Conservation (phyloP, 2,888 invertebrate species). For the Meloe dianella region DNA sequence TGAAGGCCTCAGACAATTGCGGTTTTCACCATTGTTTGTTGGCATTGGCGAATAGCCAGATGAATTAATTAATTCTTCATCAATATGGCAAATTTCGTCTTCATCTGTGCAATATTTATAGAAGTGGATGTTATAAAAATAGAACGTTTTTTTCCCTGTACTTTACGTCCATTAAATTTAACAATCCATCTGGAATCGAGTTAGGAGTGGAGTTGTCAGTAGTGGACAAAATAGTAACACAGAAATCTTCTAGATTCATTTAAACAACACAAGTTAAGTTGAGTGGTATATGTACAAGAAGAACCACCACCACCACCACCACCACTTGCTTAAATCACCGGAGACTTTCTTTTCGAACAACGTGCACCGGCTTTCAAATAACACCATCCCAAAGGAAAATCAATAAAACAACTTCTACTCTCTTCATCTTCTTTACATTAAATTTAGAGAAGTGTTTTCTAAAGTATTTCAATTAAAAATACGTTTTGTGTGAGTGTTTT, state of each 20-base stretch:
- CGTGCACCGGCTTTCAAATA: slow-evolving; percentile 16
- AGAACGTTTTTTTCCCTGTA: too few relatives aligned
- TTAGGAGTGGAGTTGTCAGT: not conserved
- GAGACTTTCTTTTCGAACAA: slow-evolving; percentile 17
- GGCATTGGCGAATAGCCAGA: too few relatives aligned
- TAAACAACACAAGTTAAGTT: slow-evolving; percentile 15
- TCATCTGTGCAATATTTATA: too few relatives aligned
- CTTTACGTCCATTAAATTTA: not conserved
- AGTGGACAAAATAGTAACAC: not conserved
- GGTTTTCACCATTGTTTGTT: too few relatives aligned
- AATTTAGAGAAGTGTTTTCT: not conserved
- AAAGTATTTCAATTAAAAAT: not conserved
- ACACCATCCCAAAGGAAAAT: slow-evolving; percentile 11
- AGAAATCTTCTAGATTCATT: slow-evolving; percentile 6
- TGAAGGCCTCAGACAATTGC: too few relatives aligned
- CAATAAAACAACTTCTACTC: not conserved
- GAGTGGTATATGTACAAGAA: slow-evolving; percentile 8
- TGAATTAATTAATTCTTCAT: too few relatives aligned
- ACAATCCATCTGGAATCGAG: not conserved
- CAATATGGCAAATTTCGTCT: too few relatives aligned
- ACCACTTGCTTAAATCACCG: slow-evolving; percentile 2
- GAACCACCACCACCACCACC: not conserved
- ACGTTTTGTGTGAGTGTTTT: not conserved
- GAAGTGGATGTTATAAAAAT: too few relatives aligned
- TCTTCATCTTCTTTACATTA: not conserved